phyloP scores from a whole-genome alignment of 2,888 invertebrate genomes.

The Rhyacophila evoluta region DNA sequence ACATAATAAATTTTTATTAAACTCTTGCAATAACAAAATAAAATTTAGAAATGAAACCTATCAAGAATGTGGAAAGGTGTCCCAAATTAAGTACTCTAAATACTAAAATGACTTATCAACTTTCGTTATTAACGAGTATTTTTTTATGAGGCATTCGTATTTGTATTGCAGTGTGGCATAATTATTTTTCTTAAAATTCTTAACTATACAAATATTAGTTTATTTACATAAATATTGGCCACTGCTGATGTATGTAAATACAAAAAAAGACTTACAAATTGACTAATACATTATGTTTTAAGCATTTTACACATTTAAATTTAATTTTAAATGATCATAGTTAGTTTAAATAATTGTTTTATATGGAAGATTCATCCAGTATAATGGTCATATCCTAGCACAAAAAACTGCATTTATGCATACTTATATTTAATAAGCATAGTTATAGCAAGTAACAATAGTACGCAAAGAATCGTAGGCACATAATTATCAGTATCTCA shows the following conservation, averaged over 20 bases:
- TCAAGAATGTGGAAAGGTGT: neutral
- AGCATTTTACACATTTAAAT: neutral
- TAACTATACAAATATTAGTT: neutral
- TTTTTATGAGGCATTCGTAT: neutral
- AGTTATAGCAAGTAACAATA: neutral
- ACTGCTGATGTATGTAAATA: neutral
- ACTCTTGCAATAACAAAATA: neutral
- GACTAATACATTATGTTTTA: neutral
- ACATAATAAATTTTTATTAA: neutral
- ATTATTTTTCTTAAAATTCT: neutral
- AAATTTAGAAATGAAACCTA: neutral
- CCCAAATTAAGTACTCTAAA: neutral
- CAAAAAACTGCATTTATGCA: neutral
- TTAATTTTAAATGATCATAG: neutral
- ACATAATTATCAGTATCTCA: too few relatives aligned
- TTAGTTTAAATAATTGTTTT: neutral
- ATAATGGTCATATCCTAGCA: neutral
- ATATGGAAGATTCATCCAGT: neutral
- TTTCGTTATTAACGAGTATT: neutral
- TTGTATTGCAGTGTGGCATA: neutral
- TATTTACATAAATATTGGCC: neutral
- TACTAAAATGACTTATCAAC: neutral
- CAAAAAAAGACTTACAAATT: neutral
- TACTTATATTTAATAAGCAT: constrained; percentile 10
- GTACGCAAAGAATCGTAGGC: too few relatives aligned